phyloP scores from a whole-genome alignment of 1,140 invertebrate genomes.

The Gryllus bimaculatus region DNA sequence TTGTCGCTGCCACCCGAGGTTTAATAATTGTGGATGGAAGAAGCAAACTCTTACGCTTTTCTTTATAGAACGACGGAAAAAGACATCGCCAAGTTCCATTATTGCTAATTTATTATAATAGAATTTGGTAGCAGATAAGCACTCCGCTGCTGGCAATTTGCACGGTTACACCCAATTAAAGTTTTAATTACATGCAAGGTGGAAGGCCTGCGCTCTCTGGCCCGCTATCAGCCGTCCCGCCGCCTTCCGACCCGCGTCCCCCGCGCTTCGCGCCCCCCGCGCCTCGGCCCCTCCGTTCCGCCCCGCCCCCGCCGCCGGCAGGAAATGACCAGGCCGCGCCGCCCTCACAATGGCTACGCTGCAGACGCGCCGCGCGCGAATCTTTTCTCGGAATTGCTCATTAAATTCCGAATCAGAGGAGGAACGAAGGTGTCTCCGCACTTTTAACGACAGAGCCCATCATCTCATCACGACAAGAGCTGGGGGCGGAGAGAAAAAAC shows the following conservation, averaged over 20 bases:
- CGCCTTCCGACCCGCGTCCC: background rate
- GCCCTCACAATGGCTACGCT: background rate
- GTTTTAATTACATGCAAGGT: conserved; percentile 19
- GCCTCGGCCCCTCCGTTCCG: background rate
- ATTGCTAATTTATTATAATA: conserved; percentile 21
- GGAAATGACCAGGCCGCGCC: conserved; percentile 11
- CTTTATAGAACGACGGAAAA: conserved; percentile 11
- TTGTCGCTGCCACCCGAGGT: conserved; percentile 10
- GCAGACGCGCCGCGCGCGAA: background rate
- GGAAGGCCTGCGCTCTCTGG: background rate
- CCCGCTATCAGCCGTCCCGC: background rate
- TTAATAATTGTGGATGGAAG: conserved; percentile 16
- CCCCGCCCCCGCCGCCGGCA: background rate
- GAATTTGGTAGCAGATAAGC: conserved; percentile 18
- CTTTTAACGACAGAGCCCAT: conserved; percentile 3
- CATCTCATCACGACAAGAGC: background rate
- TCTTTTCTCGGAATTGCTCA: background rate
- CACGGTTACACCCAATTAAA: conserved; percentile 21
- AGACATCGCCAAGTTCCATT: conserved; percentile 19
- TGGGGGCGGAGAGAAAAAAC: background rate
- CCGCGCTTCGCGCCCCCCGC: background rate
- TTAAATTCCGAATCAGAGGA: background rate
- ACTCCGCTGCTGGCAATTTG: conserved; percentile 7
- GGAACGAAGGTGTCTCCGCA: background rate
- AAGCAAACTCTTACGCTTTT: background rate